A percentile compares a stretch with the other conserved stretches of the same genome.
These are phyloP conservation scores for Drosophila diplacantha DNA, from an alignment of 2,888 invertebrate species.

Conservation along the genomic window DNA sequence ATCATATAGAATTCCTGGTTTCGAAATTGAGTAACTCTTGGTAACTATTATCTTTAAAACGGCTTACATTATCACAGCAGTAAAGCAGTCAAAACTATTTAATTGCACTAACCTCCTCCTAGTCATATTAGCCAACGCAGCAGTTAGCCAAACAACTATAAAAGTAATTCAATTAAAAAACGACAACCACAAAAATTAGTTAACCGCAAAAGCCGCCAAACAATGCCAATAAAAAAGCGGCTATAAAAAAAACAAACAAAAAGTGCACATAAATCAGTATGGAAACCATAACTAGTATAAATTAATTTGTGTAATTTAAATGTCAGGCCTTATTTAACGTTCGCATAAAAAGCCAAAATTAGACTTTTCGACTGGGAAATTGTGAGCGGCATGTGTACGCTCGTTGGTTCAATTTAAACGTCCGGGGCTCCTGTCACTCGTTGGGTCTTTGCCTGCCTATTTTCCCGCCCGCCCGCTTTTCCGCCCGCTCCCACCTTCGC, in stretches of 20 bases:
- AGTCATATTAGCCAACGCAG: slow-evolving; percentile 5
- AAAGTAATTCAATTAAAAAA: slow-evolving; percentile 41
- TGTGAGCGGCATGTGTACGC: slow-evolving; percentile 23
- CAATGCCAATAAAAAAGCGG: slow-evolving; percentile 17
- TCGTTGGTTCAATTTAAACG: slow-evolving; percentile 35
- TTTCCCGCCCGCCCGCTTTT: slow-evolving; percentile 11
- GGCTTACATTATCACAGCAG: background rate
- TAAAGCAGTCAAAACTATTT: background rate
- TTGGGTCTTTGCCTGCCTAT: slow-evolving; percentile 29
- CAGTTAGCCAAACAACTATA: slow-evolving; percentile 10
- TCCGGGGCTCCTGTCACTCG: slow-evolving; percentile 35
- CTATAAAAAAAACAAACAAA: slow-evolving; percentile 23
- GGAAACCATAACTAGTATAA: slow-evolving; percentile 52
- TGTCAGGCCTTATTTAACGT: slow-evolving; percentile 48
- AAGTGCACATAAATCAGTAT: slow-evolving; percentile 10
- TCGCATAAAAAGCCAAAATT: slow-evolving; percentile 42
- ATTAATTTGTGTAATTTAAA: slow-evolving; percentile 68
- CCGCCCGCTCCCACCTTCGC: slow-evolving; percentile 20
- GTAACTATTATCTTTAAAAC: background rate
- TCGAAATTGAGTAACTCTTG: no score
- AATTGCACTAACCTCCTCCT: background rate
- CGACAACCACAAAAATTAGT: slow-evolving; percentile 59
- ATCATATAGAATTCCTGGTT: no score
- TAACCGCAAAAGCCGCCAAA: slow-evolving; percentile 48
- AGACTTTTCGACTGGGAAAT: slow-evolving; percentile 15